Evolutionary conservation across 1,140 invertebrate genomes (phyloP).

Genomic region (Sitobion miscanthi): DNA sequence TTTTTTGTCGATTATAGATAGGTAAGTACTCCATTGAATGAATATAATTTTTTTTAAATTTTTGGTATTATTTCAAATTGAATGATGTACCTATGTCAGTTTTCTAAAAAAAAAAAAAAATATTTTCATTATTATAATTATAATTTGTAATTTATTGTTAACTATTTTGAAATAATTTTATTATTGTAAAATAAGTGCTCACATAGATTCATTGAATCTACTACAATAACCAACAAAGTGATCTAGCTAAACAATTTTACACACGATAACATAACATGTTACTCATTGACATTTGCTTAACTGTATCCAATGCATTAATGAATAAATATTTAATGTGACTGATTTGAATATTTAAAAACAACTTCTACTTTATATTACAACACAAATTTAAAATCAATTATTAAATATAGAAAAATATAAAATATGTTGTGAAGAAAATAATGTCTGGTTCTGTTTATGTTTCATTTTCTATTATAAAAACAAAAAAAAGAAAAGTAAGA

Average conservation of each 20-base stretch:
- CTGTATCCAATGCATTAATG: too few relatives aligned
- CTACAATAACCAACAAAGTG: too few relatives aligned
- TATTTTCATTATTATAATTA: background rate
- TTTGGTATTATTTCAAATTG: background rate
- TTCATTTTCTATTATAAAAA: background rate
- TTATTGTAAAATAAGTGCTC: background rate
- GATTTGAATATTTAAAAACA: background rate
- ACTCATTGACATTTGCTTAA: too few relatives aligned
- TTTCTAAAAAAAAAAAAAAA: background rate
- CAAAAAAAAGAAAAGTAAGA: background rate
- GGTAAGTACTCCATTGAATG: too few relatives aligned
- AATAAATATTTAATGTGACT: background rate
- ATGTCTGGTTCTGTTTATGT: background rate
- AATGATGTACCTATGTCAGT: background rate
- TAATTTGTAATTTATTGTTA: background rate
- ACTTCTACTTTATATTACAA: background rate
- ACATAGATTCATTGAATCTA: too few relatives aligned
- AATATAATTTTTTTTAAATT: too few relatives aligned
- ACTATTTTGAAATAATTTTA: background rate
- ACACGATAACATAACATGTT: too few relatives aligned
- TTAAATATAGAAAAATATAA: background rate
- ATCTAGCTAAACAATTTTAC: too few relatives aligned
- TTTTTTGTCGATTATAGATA: background rate
- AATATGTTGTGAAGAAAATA: background rate
- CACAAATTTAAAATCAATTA: background rate